These are phyloP conservation scores for Drosophila serrata DNA, from an alignment of 1,140 invertebrate species.

Conservation along the genomic window DNA sequence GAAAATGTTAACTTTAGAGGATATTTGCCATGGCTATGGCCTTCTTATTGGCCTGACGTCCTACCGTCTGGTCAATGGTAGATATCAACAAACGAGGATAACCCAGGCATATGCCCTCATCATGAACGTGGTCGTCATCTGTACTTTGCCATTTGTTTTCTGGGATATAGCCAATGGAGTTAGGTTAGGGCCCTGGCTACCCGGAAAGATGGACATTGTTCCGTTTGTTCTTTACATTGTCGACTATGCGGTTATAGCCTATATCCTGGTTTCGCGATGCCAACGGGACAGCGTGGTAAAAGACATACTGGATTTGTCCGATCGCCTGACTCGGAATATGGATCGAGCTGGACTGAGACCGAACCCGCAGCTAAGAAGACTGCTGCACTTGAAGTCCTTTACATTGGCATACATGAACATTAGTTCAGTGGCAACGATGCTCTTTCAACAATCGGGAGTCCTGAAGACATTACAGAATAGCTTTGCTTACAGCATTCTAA, in stretches of 20 bases:
- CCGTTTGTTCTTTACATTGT: neutral
- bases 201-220: neutral
- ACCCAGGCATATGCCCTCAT: conserved; percentile 11
- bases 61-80: neutral
- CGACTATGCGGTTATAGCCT: neutral
- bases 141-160: neutral
- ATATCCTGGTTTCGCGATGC: neutral
- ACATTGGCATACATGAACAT: neutral
- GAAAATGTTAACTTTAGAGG: conserved; percentile 1
- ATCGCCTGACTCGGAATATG: conserved; percentile 1
- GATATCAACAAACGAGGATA: conserved; percentile 1
- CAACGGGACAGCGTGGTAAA: conserved; percentile 5
- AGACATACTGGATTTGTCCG: neutral
- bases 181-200: neutral
- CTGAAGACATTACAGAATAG: neutral
- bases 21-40: conserved; percentile 6
- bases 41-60: conserved; percentile 28
- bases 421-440: fast-evolving
- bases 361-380: neutral
- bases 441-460: neutral
- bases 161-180: neutral
- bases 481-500: neutral
- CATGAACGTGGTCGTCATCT: neutral
- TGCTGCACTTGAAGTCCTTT: conserved; percentile 5
- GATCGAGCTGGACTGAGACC: neutral